phyloP scores from a whole-genome alignment of 30 jellyfish, hydroid and myxozoan genomes.

The Nemopilema nomurai region DNA sequence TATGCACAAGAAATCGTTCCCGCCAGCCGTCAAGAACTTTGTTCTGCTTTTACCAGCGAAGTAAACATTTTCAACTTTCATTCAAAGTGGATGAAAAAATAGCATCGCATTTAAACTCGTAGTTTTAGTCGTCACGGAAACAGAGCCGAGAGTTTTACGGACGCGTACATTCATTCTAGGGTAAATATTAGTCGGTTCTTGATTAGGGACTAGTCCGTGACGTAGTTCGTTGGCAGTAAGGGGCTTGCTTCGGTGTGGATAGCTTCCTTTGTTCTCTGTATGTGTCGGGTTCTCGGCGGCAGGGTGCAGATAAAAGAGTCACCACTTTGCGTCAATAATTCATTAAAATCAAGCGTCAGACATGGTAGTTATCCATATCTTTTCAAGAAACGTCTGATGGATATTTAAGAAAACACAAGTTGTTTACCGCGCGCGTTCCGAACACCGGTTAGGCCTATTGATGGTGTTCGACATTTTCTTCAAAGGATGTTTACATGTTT shows the following conservation, averaged over 20 bases:
- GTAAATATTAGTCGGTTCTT: not conserved
- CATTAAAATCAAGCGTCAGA: constrained; percentile 34
- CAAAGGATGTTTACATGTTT: constrained; percentile 43
- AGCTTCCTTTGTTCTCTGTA: not conserved
- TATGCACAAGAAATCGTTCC: too few relatives aligned
- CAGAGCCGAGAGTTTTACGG: not conserved
- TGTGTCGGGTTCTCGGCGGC: not conserved
- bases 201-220: not conserved
- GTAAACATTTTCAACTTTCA: too few relatives aligned
- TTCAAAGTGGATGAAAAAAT: not conserved
- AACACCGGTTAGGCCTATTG: constrained; percentile 68
- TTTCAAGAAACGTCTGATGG: not conserved
- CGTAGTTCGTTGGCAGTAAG: not conserved
- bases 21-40: too few relatives aligned
- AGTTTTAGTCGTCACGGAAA: not conserved
- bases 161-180: not conserved
- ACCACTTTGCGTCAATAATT: constrained; percentile 22
- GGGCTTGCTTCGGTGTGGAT: not conserved
- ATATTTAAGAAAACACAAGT: constrained; percentile 28
- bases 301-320: not conserved
- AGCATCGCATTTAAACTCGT: not conserved
- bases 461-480: constrained; percentile 41
- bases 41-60: too few relatives aligned
- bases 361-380: not conserved
- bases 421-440: constrained; percentile 47